phyloP scores from a whole-genome alignment of 1,140 invertebrate species.

The Drosophila takahashii region DNA sequence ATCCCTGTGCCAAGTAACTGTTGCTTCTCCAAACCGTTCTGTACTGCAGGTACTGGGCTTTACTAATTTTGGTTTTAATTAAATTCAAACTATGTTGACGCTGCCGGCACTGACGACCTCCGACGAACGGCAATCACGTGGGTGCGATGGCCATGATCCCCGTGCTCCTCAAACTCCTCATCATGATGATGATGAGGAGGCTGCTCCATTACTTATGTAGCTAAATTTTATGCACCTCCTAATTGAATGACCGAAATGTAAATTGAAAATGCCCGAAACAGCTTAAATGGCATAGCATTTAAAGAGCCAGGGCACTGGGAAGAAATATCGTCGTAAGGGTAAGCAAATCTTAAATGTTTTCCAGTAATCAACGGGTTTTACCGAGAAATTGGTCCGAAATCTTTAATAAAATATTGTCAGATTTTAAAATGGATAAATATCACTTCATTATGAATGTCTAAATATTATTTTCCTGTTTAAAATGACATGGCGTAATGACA shows the following conservation, averaged over 20 bases:
- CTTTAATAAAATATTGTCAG: no score
- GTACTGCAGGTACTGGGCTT: conserved; percentile 30
- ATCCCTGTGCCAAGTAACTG: conserved; percentile 76
- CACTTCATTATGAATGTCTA: no score
- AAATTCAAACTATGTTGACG: conserved; percentile 81
- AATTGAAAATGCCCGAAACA: conserved; percentile 61
- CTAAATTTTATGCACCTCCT: conserved; percentile 58
- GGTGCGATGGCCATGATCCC: conserved; percentile 38
- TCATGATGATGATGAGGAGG: conserved; percentile 22
- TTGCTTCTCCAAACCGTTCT: conserved; percentile 42
- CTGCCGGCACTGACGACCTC: conserved; percentile 61
- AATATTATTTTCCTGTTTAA: no score
- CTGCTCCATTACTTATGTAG: conserved; percentile 60
- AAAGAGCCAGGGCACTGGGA: conserved; percentile 4
- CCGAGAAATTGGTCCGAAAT: no score
- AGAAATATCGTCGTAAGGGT: neutral
- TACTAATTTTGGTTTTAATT: conserved; percentile 81
- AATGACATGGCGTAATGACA: no score
- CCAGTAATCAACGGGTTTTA: no score
- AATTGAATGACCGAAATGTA: conserved; percentile 75
- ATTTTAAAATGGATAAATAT: no score
- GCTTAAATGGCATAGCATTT: conserved; percentile 38
- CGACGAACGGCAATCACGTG: conserved; percentile 38
- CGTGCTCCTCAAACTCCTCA: neutral
- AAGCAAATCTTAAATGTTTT: no score